Percentiles rank a stretch among this genome's conserved stretches.
These are phyloP conservation scores for Thymelicus lineola DNA, from an alignment of 2,888 invertebrate species.

Conservation along the genomic window DNA sequence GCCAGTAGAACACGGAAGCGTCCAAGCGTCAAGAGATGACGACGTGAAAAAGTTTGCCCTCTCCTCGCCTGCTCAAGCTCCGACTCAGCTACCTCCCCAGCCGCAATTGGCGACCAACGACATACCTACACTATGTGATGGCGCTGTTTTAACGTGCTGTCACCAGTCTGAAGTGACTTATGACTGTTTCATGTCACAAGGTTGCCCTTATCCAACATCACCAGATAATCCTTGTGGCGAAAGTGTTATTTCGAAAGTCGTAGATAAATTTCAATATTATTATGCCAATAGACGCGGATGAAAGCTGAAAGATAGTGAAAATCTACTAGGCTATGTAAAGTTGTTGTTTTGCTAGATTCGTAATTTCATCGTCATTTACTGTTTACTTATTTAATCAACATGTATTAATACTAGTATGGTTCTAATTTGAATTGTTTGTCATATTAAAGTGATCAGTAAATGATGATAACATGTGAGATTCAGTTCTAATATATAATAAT, in stretches of 20 bases:
- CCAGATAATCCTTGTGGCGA: constrained; percentile 65
- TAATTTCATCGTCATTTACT: neutral
- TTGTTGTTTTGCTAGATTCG: neutral
- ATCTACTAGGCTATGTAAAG: neutral
- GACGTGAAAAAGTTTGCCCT: neutral
- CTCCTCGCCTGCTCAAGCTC: neutral
- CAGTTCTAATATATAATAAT: too few species aligned
- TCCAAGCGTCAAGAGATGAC: constrained; percentile 42
- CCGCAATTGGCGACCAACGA: neutral
- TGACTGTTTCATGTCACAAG: constrained; percentile 64
- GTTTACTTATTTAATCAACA: neutral
- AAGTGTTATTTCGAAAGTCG: constrained; percentile 56
- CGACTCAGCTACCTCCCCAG: neutral
- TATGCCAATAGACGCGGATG: constrained; percentile 48
- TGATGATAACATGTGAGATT: too few species aligned
- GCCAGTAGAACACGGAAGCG: constrained; percentile 58
- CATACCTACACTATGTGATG: constrained; percentile 55
- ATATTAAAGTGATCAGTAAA: too few species aligned
- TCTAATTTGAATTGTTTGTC: too few species aligned
- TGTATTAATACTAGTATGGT: too few species aligned
- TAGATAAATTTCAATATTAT: constrained; percentile 61
- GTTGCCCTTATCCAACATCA: constrained; percentile 76
- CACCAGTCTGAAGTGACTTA: constrained; percentile 58
- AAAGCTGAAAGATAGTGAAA: neutral
- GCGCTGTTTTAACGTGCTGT: constrained; percentile 69